Conservation (phyloP, 1,140 invertebrate genomes). For the Meloidogyne floridensis region DNA sequence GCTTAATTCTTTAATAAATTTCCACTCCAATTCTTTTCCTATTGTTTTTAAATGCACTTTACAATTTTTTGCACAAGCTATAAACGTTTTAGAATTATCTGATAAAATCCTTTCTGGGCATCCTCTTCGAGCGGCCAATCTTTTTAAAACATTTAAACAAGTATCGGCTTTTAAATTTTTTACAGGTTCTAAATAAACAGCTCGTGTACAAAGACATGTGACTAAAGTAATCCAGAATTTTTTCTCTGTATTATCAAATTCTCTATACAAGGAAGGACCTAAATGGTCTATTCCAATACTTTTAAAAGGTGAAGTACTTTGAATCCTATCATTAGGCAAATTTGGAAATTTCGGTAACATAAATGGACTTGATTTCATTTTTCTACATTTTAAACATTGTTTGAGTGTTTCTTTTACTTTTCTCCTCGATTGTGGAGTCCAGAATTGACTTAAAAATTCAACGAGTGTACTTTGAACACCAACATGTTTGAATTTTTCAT, state of each 20-base stretch:
- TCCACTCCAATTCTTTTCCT: conserved; percentile 14
- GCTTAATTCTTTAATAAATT: conserved; percentile 30
- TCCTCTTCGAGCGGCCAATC: conserved; percentile 25
- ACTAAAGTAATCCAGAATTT: conserved; percentile 31
- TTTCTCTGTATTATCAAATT: neutral
- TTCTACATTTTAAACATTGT: conserved; percentile 11
- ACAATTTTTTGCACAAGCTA: neutral
- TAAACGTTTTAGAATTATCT: conserved; percentile 36
- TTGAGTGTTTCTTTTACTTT: conserved; percentile 19
- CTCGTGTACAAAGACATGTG: conserved; percentile 29
- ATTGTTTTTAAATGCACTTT: conserved; percentile 11
- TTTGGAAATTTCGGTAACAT: conserved; percentile 19
- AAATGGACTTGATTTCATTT: conserved; percentile 16
- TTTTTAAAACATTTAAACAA: conserved; percentile 30
- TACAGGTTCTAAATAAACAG: conserved; percentile 29
- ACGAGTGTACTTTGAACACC: conserved; percentile 19
- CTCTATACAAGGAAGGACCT: neutral
- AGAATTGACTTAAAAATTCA: conserved; percentile 21
- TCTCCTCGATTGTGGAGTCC: conserved; percentile 18
- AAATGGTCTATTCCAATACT: conserved; percentile 29
- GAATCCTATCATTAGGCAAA: conserved; percentile 13
- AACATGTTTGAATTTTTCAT: conserved; percentile 23
- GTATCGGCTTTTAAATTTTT: conserved; percentile 18
- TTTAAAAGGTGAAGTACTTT: conserved; percentile 14
- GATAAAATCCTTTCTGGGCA: conserved; percentile 17